Evolutionary conservation across 1,140 invertebrate genomes (phyloP), one percentile per base, ranked within the genome.

Genomic region (Heterodera schachtii): DNA sequence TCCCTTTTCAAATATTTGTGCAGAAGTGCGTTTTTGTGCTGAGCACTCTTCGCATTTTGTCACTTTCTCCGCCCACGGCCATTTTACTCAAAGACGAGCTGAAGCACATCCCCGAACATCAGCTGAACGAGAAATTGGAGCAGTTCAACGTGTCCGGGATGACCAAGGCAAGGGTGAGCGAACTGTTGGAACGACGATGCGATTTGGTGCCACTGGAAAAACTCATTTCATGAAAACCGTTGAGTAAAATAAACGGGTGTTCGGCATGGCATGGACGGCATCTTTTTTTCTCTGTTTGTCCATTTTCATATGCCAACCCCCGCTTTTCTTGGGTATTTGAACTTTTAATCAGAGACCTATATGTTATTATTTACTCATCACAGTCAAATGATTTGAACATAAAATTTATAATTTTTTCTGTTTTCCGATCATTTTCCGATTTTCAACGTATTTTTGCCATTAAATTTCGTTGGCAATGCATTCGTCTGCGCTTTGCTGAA

Each of bases 111-210:
- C 84, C 84, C 2, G 84, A 85, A 69, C 73, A 83, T 52, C 85
- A 82, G 73, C 21, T 85, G n/a, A 80, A 78, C 8, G 77, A 80
- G 57, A 85, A 85, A 60, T 60, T 86, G 47, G 73, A 75, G 69
- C 84, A 84, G 64, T 85, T 85, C 71, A 75, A 75, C 9, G 80
- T 86, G 66, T 52, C 49, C 21, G 84, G 79, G 31, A 67, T 85
- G 49, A 73, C 49, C 3, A 83, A 78, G 44, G 57, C 75, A 21
- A 46, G 60, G 31, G 73, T 85, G 13, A 31, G 80, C 43, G 47
- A 86, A 31, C 21, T 85, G 64, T 80, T 85, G 21, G 82, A 86
- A 81, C 84, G 86, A 49, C 80, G 84, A 52, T 82, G 84, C 73
- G 84, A 85, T 75, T 81, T 85, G 76, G 69, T 74, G 3, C 44